phyloP scores from a whole-genome alignment of 1,140 invertebrate genomes.

The Episyrphus balteatus region DNA sequence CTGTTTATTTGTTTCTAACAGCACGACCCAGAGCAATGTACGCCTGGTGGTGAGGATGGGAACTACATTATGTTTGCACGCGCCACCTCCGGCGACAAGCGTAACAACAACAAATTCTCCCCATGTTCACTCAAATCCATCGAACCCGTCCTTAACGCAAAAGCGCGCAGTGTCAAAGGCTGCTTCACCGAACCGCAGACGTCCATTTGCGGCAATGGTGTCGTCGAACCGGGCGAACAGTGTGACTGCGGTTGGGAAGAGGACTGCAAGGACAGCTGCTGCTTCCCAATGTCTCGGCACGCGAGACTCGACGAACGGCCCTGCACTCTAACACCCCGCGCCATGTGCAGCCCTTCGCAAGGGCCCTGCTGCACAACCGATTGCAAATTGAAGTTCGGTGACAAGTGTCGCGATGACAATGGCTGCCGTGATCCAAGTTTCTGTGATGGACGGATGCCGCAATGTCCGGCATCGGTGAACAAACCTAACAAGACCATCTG shows the following conservation, averaged over 20 bases:
- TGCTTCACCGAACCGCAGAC: constrained; percentile 87
- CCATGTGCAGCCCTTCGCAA: constrained; percentile 44
- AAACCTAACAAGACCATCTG: constrained; percentile 91
- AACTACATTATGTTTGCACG: constrained; percentile 98
- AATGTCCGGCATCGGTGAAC: constrained; percentile 82
- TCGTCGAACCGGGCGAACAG: constrained; percentile 90
- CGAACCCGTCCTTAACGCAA: constrained; percentile 86
- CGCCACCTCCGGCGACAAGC: constrained; percentile 90
- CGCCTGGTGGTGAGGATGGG: constrained; percentile 83
- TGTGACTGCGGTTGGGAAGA: constrained; percentile 98
- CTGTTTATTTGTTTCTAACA: constrained; percentile 38
- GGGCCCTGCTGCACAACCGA: constrained; percentile 89
- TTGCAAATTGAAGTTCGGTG: constrained; percentile 72
- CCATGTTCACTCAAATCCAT: constrained; percentile 88
- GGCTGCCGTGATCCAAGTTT: constrained; percentile 83
- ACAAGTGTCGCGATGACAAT: constrained; percentile 88
- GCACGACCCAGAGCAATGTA: constrained; percentile 92
- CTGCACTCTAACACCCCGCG: constrained; percentile 64
- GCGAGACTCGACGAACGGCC: constrained; percentile 63
- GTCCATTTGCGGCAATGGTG: constrained; percentile 92
- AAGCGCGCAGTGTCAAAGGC: constrained; percentile 77
- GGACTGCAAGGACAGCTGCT: constrained; percentile 87
- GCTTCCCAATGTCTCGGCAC: constrained; percentile 77
- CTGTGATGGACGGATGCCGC: constrained; percentile 73
- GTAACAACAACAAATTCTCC: constrained; percentile 93